A percentile compares a stretch with the other conserved stretches of the same genome.
phyloP scores from a whole-genome alignment of 1,140 invertebrate species.

The Chlorops oryzae region DNA sequence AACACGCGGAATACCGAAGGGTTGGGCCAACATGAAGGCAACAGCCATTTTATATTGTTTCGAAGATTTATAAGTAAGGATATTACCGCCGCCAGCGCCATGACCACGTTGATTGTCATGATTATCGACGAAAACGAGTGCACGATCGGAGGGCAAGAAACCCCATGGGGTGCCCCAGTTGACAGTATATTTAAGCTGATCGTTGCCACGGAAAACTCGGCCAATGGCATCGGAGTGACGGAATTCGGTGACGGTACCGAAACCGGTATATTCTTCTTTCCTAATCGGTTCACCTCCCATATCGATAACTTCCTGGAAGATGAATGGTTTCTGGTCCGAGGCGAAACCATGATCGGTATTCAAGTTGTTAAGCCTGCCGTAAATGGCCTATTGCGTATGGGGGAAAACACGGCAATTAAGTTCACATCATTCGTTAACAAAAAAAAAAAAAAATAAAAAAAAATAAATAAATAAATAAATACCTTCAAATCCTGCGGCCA shows the following conservation, averaged over 20 bases:
- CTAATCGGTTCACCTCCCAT: conserved; percentile 50
- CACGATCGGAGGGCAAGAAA: conserved; percentile 48
- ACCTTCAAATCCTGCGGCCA: conserved; percentile 59
- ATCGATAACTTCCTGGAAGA: conserved; percentile 82
- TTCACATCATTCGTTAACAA: neutral
- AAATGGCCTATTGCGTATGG: conserved; percentile 35
- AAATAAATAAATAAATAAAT: too few species aligned
- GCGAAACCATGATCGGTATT: conserved; percentile 57
- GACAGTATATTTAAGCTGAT: conserved; percentile 51
- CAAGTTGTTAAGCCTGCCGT: conserved; percentile 52
- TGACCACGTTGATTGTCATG: conserved; percentile 66
- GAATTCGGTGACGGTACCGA: conserved; percentile 74
- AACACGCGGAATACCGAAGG: conserved; percentile 63
- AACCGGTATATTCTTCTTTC: conserved; percentile 56
- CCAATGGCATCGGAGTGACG: conserved; percentile 55
- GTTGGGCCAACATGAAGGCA: conserved; percentile 73
- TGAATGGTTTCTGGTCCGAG: conserved; percentile 55
- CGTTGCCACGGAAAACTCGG: conserved; percentile 53
- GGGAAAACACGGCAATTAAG: neutral
- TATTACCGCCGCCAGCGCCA: conserved; percentile 46
- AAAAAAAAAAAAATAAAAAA: too few species aligned
- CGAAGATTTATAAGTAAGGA: conserved; percentile 59
- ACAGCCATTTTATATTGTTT: conserved; percentile 69
- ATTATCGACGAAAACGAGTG: conserved; percentile 56
- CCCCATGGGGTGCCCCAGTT: conserved; percentile 54